These are phyloP conservation scores for Andrena trimmerana DNA, from an alignment of 2,888 invertebrate genomes.

Conservation along the genomic window DNA sequence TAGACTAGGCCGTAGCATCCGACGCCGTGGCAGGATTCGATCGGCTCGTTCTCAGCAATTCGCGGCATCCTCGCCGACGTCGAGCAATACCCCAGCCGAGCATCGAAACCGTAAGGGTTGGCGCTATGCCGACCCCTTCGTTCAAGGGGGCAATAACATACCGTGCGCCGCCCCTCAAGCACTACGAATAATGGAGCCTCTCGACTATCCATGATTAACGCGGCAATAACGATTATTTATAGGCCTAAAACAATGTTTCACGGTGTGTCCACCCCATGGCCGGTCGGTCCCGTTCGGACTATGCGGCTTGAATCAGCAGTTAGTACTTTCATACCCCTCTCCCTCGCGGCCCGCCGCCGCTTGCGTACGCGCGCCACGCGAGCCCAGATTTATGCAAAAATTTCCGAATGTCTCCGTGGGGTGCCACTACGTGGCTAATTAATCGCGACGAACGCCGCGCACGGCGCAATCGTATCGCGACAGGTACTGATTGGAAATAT, in stretches of 20 bases:
- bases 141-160: slow-evolving; percentile 80
- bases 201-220: slow-evolving; percentile 83
- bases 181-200: slow-evolving; percentile 80
- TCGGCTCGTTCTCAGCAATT: slow-evolving; percentile 80
- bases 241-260: slow-evolving; percentile 83
- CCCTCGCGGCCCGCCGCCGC: not conserved
- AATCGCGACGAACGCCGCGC: slow-evolving; percentile 53
- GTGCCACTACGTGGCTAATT: slow-evolving; percentile 63
- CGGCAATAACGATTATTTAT: slow-evolving; percentile 84
- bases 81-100: slow-evolving; percentile 73
- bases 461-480: slow-evolving; percentile 37
- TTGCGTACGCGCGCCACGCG: slow-evolving; percentile 35
- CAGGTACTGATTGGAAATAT: slow-evolving; percentile 63
- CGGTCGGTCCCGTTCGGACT: slow-evolving; percentile 45
- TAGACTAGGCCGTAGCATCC: slow-evolving; percentile 70
- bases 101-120: slow-evolving; percentile 77
- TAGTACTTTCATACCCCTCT: slow-evolving; percentile 59
- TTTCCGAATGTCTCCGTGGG: slow-evolving; percentile 69
- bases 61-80: slow-evolving; percentile 75
- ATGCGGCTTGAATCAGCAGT: slow-evolving; percentile 77
- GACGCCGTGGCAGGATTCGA: slow-evolving; percentile 69
- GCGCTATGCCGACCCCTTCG: slow-evolving; percentile 72
- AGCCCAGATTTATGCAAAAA: slow-evolving; percentile 77
- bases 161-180: slow-evolving; percentile 71
- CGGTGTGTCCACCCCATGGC: slow-evolving; percentile 77